phyloP scores from a whole-genome alignment of 2,797 vertebrate genomes.

The Microchirus variegatus region DNA sequence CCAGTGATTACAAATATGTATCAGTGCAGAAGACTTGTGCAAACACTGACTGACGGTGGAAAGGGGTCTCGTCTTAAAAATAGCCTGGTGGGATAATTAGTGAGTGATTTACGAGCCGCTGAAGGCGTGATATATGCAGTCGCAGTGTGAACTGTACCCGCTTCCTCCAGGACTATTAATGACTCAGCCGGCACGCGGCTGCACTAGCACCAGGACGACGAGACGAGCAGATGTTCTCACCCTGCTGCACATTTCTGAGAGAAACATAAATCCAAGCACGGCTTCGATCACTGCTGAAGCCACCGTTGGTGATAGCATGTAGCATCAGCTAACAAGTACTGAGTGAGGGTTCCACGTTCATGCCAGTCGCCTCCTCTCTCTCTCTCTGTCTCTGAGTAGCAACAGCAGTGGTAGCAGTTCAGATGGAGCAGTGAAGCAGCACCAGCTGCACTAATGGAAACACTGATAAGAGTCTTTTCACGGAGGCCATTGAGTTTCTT shows the following conservation, averaged over 20 bases:
- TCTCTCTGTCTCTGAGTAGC: slow-evolving; percentile 27
- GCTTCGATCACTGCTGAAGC: slow-evolving; percentile 7
- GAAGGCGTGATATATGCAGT: slow-evolving; percentile 55
- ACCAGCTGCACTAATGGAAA: slow-evolving; percentile 59
- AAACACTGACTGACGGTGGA: slow-evolving; percentile 7
- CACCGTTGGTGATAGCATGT: background rate
- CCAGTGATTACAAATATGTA: background rate
- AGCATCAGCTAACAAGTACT: no score
- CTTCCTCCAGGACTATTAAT: slow-evolving; percentile 56
- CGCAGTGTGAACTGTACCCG: slow-evolving; percentile 38
- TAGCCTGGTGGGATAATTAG: slow-evolving; percentile 60
- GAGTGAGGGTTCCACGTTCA: background rate
- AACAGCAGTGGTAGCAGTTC: slow-evolving; percentile 35
- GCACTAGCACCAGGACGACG: slow-evolving; percentile 43
- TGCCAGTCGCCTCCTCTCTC: slow-evolving; percentile 1
- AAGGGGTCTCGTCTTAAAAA: slow-evolving; percentile 53
- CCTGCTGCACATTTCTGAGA: slow-evolving; percentile 28
- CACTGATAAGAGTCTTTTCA: slow-evolving; percentile 66
- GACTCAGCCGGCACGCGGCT: slow-evolving; percentile 33
- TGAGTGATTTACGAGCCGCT: slow-evolving; percentile 65
- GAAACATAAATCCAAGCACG: slow-evolving; percentile 13
- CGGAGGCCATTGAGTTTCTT: slow-evolving; percentile 30
- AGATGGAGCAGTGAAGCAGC: slow-evolving; percentile 48
- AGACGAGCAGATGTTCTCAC: slow-evolving; percentile 28
- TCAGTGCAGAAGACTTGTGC: background rate